These are phyloP conservation scores for Oryctolagus cuniculus DNA, from an alignment of 2,113 vertebrate genomes.

Conservation along the genomic window DNA sequence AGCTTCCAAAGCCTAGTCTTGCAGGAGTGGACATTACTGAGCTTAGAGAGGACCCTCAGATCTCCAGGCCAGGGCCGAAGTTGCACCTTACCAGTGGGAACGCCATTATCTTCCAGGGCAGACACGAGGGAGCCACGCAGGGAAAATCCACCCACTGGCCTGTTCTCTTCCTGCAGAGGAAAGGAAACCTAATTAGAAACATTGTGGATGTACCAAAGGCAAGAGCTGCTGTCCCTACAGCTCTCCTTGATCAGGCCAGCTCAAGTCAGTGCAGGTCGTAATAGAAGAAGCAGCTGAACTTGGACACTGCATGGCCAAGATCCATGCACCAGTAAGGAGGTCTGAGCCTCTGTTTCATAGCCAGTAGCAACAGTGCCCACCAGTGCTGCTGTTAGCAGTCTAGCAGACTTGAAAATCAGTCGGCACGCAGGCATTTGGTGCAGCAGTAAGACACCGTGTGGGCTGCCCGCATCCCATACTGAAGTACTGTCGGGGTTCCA, in stretches of 20 bases:
- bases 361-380: not conserved
- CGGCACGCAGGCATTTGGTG: too few relatives aligned
- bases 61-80: not conserved
- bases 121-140: constrained; percentile 95
- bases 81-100: constrained; percentile 92
- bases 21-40: not conserved
- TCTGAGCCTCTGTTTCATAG: not conserved
- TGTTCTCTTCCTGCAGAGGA: constrained; percentile 92
- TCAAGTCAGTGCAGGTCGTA: not conserved
- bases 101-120: constrained; percentile 95
- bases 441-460: too few relatives aligned
- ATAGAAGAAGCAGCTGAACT: not conserved
- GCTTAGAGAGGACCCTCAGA: not conserved
- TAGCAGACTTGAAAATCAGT: not conserved
- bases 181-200: constrained; percentile 44
- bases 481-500: too few relatives aligned
- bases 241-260: not conserved
- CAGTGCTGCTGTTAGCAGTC: not conserved
- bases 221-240: not conserved
- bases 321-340: not conserved
- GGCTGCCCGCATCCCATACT: too few relatives aligned
- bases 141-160: constrained; percentile 94
- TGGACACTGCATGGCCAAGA: not conserved
- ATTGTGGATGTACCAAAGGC: not conserved
- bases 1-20: not conserved